These are phyloP conservation scores for Rhinogobio ventralis DNA, from an alignment of 2,797 vertebrate species.

Conservation along the genomic window DNA sequence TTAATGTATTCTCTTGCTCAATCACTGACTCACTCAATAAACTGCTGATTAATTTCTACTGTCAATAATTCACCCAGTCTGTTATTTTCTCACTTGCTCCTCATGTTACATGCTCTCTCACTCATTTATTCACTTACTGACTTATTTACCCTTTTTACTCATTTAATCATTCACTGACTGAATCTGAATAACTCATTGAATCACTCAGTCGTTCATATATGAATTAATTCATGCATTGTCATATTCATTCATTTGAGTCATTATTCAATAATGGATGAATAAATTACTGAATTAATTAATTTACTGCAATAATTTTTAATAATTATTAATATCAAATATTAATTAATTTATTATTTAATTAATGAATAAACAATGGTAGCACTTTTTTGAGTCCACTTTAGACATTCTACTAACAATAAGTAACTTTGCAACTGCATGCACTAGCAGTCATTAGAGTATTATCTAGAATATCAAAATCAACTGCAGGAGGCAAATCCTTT, in stretches of 20 bases:
- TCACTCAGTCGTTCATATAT: neutral
- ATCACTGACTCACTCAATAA: neutral
- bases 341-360: neutral
- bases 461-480: too few relatives aligned
- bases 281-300: neutral
- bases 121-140: neutral
- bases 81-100: neutral
- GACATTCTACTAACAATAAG: too few relatives aligned
- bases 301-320: neutral
- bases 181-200: neutral
- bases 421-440: too few relatives aligned
- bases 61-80: neutral
- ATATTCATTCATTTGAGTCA: neutral
- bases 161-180: neutral
- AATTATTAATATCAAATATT: neutral
- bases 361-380: neutral
- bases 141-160: neutral
- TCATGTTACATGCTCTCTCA: neutral
- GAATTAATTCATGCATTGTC: neutral
- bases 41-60: constrained; percentile 1
- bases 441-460: too few relatives aligned
- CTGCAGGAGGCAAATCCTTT: too few relatives aligned
- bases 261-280: neutral
- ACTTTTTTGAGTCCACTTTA: too few relatives aligned
- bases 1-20: neutral